Conservation (phyloP, 1,140 invertebrate species). For the Nomia melanderi region DNA sequence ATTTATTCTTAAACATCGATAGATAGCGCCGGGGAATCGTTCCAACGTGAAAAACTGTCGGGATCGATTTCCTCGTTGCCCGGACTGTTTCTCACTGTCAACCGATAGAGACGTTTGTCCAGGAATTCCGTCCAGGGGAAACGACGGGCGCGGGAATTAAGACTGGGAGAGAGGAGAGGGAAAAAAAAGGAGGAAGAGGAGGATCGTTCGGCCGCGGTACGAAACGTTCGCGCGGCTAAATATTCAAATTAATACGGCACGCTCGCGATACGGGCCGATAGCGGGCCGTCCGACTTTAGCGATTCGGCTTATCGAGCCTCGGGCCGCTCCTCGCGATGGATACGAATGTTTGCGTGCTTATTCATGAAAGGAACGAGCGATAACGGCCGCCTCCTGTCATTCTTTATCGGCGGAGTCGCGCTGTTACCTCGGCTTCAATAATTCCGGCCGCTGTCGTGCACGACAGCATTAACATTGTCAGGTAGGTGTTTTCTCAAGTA, state of each 20-base stretch:
- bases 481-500: slow-evolving; percentile 54
- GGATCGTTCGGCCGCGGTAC: slow-evolving; percentile 24
- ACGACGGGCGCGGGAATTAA: neutral
- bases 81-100: neutral
- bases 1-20: too few species aligned
- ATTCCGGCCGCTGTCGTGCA: slow-evolving; percentile 44
- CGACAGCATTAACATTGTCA: slow-evolving; percentile 47
- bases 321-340: slow-evolving; percentile 45
- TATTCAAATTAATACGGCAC: slow-evolving; percentile 56
- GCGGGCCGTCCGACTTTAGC: slow-evolving; percentile 46
- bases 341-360: slow-evolving; percentile 49
- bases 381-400: slow-evolving; percentile 53
- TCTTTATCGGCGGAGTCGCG: slow-evolving; percentile 45
- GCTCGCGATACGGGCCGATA: slow-evolving; percentile 50
- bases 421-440: slow-evolving; percentile 48
- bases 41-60: too few species aligned
- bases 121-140: neutral
- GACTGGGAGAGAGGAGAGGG: neutral
- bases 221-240: slow-evolving; percentile 40
- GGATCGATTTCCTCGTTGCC: neutral
- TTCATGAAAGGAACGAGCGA: slow-evolving; percentile 50
- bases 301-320: slow-evolving; percentile 50
- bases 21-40: too few species aligned
- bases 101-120: slow-evolving; percentile 8
- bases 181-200: neutral